Base-by-base conservation (phyloP, 2,888 invertebrate genomes). In the Diplazon laetatorius region DNA sequence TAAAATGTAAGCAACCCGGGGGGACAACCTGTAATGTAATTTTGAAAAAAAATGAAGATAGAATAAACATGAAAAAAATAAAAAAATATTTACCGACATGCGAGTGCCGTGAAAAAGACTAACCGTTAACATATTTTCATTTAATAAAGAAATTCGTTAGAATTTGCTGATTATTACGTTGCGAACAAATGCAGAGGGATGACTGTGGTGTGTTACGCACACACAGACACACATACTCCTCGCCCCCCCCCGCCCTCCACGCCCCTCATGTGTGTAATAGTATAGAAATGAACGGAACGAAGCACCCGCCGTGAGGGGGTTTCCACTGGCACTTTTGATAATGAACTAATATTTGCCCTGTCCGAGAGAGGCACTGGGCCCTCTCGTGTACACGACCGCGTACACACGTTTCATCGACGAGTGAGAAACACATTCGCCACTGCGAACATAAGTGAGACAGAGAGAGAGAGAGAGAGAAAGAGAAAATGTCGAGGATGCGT, bases 271-370 rank as follows among this genome's bases (percentile, higher is more conserved):
- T 55, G 25, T 48, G 48, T 39, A 39, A 18, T 35, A 14, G 42
- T 55, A 39, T 50, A 50, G 35, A 52, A 60, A 52, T 22, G 62
- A 52, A 59, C 62, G 52, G 42, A 57, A 68, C n/a, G 68, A 60
- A 75, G 59, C 74, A 63, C 62, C 50, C 59, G 60, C 20, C 14
- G 48, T n/a, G n/a, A n/a, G n/a, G n/a, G 55, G 70, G 72, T 76
- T 76, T 78, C 85, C 85, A 82, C 87, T 83, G 87, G 86, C 90
- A 90, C 91, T 91, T 89, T 90, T 90, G 87, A 86, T 90, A 90
- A 91, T 90, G 89, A 90, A 91, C 90, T 90, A 91, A 91, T 91
- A 90, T 91, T 91, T 91, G 89, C 89, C 74, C 85, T 87, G 89
- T 87, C 85, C 87, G 87, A 85, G 6, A 66, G 75, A 74, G 63